Evolutionary conservation across 2,113 vertebrate species (phyloP).

Genomic region (Ramphastos sulfuratus): DNA sequence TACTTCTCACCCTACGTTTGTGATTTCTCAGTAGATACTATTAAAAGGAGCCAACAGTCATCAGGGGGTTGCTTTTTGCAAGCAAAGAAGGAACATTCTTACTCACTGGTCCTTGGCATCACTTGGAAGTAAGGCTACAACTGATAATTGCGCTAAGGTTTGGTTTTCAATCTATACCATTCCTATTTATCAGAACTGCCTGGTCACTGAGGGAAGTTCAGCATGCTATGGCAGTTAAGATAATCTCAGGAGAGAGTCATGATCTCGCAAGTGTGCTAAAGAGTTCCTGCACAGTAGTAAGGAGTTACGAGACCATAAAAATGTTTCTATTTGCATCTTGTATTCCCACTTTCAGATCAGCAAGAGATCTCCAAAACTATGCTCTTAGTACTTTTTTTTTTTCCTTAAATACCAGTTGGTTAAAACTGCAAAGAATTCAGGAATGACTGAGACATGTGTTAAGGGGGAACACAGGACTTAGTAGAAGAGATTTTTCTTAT

Average conservation of each 20-base stretch:
- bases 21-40: not conserved
- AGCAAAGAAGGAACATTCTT: not conserved
- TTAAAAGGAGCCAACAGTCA: not conserved
- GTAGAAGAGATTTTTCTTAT: not conserved
- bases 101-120: not conserved
- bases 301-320: not conserved
- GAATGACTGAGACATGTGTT: not conserved
- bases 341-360: not conserved
- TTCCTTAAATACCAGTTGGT: not conserved
- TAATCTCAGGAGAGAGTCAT: not conserved
- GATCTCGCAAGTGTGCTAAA: not conserved
- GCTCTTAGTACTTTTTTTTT: not conserved
- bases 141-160: not conserved
- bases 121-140: not conserved
- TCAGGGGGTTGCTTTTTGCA: not conserved
- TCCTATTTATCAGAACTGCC: not conserved
- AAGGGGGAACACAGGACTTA: not conserved
- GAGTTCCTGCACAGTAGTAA: not conserved
- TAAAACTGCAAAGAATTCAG: not conserved
- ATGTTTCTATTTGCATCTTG: not conserved
- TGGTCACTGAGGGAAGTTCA: not conserved
- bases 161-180: not conserved
- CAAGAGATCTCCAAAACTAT: not conserved
- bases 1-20: not conserved
- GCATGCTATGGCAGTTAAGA: not conserved